phyloP scores from a whole-genome alignment of 2,888 invertebrate species.

The Eupelmus urozonus region DNA sequence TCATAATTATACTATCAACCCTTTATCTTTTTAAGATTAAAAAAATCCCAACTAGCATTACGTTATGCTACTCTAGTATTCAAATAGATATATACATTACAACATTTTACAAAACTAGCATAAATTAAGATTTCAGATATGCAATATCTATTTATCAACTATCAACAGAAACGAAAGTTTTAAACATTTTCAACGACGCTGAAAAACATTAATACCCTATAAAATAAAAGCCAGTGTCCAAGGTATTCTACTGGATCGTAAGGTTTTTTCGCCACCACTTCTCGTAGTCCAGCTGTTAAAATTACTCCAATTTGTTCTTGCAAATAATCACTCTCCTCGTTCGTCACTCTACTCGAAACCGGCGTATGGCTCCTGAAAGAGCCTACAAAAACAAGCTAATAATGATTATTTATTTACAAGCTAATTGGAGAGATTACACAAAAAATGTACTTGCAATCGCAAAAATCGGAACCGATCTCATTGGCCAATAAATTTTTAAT shows the following conservation, averaged over 20 bases:
- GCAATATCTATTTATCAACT: too few relatives aligned
- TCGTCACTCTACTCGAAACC: background rate
- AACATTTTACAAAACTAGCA: too few relatives aligned
- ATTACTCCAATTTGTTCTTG: conserved; percentile 60
- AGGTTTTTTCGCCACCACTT: conserved; percentile 67
- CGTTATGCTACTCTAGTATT: too few relatives aligned
- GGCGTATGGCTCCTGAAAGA: background rate
- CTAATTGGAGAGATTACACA: background rate
- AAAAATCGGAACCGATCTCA: conserved; percentile 7
- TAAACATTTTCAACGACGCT: too few relatives aligned
- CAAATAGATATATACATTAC: too few relatives aligned
- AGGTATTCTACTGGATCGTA: conserved; percentile 71
- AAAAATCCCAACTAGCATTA: too few relatives aligned
- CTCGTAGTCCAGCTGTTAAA: conserved; percentile 65
- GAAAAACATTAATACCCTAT: conserved; percentile 63
- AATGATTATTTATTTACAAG: background rate
- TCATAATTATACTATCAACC: too few relatives aligned
- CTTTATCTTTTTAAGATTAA: too few relatives aligned
- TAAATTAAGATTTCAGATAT: too few relatives aligned
- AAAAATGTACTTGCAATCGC: conserved; percentile 31
- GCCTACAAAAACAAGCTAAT: too few relatives aligned
- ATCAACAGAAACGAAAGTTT: background rate
- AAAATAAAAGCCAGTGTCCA: conserved; percentile 70
- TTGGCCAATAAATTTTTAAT: conserved; percentile 8
- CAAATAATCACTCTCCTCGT: conserved; percentile 59